Evolutionary conservation across 2,113 vertebrate species (phyloP), one percentile per base, ranked within the genome.

Genomic region (Xenus cinereus): DNA sequence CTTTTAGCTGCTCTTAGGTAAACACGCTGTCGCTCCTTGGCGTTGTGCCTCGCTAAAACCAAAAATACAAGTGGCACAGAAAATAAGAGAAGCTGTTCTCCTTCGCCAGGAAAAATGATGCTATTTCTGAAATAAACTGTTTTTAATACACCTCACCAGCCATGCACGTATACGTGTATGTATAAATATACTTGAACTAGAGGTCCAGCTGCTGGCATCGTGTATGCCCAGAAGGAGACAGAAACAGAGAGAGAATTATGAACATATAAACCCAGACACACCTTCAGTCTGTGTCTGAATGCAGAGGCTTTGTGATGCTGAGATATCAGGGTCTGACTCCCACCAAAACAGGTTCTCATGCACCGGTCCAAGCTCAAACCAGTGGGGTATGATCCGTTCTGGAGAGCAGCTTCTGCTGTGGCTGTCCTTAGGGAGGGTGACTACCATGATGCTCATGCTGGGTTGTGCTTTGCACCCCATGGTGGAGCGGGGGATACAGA

Each of bases 1-100:
- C 94, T 95, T 97, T 96, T 97, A 95, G 94, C 97, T 89, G 91
- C 95, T 96, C 80, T 48, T 89, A 96, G 95, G 94, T 97, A 97
- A 97, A 97, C 95, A 96, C 14, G 59, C 87, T 90, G 94, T 79
- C 13, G 1, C 84, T 96, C 86, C 89, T 80, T 95, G 94, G 96
- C 96, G 71, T 85, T 95, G 87, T 95, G 95, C 95, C 96, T 97
- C 0, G 0, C 88, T 69, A 73, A 94, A 80, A 90, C 90, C 93
- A 54, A 95, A 95, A 96, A 92, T 94, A 95, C 87, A 88, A 97
- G 93, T 95, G 91, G 87, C 62, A 87, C 74, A 71, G 89, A 94
- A 96, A 97, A 95, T 30, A 91, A 78, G 86, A 93, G 86, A 72
- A 89, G 59, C 84, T 91, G 53, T 88, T 93, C 84, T 95, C 71